Evolutionary conservation across 2,888 invertebrate species (phyloP), one percentile per base, ranked within the genome.

Genomic region (Cosmopolites sordidus): DNA sequence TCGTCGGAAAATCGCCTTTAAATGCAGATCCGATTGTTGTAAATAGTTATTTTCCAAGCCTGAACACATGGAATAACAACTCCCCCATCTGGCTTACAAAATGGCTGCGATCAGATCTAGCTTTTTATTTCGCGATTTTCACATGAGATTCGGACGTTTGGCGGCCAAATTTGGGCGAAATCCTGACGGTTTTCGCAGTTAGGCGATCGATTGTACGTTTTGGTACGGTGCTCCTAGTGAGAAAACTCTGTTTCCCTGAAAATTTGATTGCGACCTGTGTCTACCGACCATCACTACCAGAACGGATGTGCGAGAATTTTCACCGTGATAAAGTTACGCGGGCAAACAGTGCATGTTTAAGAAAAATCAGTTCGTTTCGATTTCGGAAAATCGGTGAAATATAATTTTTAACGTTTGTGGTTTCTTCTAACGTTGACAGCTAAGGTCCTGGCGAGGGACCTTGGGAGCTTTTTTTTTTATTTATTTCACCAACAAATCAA

Each of bases 41-140:
- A 50, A 46, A 51, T 53, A 58, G 48, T 54, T 53, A 66, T 69
- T 69, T 70, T 71, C 60, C 68, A 66, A 66, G 64, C 70, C 69
- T 66, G 70, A 73, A 73, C 75, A 73, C 75, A 75, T 73, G 74
- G 72, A 74, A 72, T 71, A 72, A 72, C 73, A 74, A n/a, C 75
- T 74, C 75, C 75, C 73, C 74, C 74, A 71, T 72, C 72, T 65
- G 65, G 66, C 70, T 67, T 67, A 72, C 75, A 75, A 75, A 72
- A 75, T 75, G 75, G 75, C 75, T 74, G 74, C 75, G 69, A 66
- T 64, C 70, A 72, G 66, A 67, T 69, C 70, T 68, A 71, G 69
- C 70, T 70, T 72, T 68, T 78, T 78, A 79, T 79, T 79, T 78
- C 78, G 78, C 58, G 59, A 61, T 60, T 60, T 64, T 61, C 42